Base-by-base conservation (phyloP, 2,888 invertebrate species). In the Scrobipalpa atriplicella region DNA sequence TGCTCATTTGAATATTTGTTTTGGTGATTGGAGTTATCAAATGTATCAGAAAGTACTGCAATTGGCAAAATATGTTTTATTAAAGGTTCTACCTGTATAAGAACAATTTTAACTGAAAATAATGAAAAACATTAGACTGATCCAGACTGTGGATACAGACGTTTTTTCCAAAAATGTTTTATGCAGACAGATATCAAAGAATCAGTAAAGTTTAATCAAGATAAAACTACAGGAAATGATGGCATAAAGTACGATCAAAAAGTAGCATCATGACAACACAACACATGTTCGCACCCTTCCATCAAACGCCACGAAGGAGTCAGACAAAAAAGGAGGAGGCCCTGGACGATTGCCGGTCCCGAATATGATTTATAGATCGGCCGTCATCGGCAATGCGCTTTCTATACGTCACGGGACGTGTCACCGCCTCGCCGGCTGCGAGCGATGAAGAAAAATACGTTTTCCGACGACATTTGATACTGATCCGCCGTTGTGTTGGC, bases 281-380 rank as follows among this genome's bases (percentile, higher is more conserved):
- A 80, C 85, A 88, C 77, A 82, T 87, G 84, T 84, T 83, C 81
- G 80, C 86, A 86, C 86, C 86, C 85, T 87, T 86, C 84, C 80
- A 82, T 84, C 84, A 78, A 78, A 81, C 74, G 75, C 77, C 61
- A 60, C 51, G 83, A 82, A 76, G 84, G 79, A 84, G 85, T 86
- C 91, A 90, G 91, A 91, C 90, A 92, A 92, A 92, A 92, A 92
- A 91, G 84, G 85, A 90, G 82, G 75, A 88, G 78, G 83, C 83
- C 75, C 78, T 76, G 84, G 86, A 85, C 87, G 85, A 86, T 82
- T 86, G 84, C 81, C 83, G 82, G 83, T 81, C 85, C 86, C 84
- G 83, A 86, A 89, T 85, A 90, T 92, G 92, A 92, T 92, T 92
- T 92, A 92, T 92, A 90, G 91, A 87, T 84, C 80, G 82, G 77